phyloP scores from a whole-genome alignment of 1,140 invertebrate species.

The Drosophila mayri region DNA sequence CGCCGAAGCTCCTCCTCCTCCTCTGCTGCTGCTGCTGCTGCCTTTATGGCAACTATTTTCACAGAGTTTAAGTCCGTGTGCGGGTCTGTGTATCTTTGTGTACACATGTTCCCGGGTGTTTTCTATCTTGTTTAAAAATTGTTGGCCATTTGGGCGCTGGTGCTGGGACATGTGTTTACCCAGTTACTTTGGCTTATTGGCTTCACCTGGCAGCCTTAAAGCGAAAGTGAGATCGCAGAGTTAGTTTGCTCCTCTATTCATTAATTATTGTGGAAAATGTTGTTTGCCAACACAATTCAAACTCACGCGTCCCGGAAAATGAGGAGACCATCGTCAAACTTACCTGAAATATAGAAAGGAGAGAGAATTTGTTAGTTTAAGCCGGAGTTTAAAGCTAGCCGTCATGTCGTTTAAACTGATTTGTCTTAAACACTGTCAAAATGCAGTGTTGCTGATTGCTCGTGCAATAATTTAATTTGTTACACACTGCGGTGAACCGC shows the following conservation, averaged over 20 bases:
- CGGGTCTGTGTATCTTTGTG: constrained; percentile 56
- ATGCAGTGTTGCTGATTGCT: constrained; percentile 14
- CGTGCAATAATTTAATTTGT: constrained; percentile 70
- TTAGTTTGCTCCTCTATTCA: constrained; percentile 9
- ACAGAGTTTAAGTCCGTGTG: constrained; percentile 27
- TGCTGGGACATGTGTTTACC: constrained; percentile 62
- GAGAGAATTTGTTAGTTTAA: background rate
- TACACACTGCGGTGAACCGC: constrained; percentile 68
- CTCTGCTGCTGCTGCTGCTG: constrained; percentile 19
- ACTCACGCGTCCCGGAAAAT: constrained; percentile 1
- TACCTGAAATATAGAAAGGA: constrained; percentile 48
- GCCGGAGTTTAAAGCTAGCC: background rate
- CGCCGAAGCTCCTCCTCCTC: constrained; percentile 16
- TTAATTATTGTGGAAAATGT: constrained; percentile 21
- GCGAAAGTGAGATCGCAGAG: constrained; percentile 20
- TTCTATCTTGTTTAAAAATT: constrained; percentile 69
- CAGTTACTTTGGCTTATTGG: constrained; percentile 65
- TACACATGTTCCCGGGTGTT: constrained; percentile 53
- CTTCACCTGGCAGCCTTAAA: constrained; percentile 50
- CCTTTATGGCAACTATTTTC: constrained; percentile 77
- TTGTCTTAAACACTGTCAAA: constrained; percentile 13
- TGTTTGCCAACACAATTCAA: constrained; percentile 1
- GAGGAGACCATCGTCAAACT: constrained; percentile 5
- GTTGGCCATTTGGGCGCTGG: constrained; percentile 52
- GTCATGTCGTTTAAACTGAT: constrained; percentile 6